Conservation (phyloP, 2,113 vertebrate species). For the Engraulis encrasicolus region DNA sequence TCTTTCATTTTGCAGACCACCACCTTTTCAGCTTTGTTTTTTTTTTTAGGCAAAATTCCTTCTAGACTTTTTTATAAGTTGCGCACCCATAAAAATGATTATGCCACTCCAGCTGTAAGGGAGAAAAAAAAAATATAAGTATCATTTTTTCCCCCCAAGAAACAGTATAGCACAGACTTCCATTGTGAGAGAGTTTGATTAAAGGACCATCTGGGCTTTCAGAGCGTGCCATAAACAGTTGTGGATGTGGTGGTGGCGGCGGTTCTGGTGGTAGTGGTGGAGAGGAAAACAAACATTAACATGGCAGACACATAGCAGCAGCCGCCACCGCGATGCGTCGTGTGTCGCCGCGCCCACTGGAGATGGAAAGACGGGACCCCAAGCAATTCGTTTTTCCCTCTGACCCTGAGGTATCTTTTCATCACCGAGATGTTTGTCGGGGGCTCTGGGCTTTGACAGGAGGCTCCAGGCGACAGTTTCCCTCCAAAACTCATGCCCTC, state of each 20-base stretch:
- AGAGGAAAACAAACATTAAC: neutral
- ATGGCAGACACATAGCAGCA: neutral
- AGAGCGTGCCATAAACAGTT: conserved; percentile 13
- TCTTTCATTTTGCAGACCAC: conserved; percentile 32
- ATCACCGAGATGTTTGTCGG: conserved; percentile 1
- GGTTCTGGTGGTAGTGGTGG: neutral
- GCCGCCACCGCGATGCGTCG: neutral
- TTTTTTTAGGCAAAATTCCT: neutral
- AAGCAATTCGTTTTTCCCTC: conserved; percentile 3
- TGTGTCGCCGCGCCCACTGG: neutral
- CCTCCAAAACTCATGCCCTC: neutral
- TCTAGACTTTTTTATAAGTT: conserved; percentile 28
- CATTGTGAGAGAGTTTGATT: conserved; percentile 33
- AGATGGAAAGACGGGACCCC: neutral
- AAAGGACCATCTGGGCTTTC: conserved; percentile 37
- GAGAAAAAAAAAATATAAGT: conserved; percentile 19
- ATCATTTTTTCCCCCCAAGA: conserved; percentile 19
- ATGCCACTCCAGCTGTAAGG: conserved; percentile 16
- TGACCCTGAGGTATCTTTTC: neutral
- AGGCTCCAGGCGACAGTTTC: neutral
- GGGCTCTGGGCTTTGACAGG: neutral
- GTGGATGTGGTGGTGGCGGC: neutral
- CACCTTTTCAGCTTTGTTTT: conserved; percentile 34
- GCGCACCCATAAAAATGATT: conserved; percentile 27
- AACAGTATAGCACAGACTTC: neutral